Evolutionary conservation across 2,113 vertebrate genomes (phyloP).

Genomic region (Riparia riparia): DNA sequence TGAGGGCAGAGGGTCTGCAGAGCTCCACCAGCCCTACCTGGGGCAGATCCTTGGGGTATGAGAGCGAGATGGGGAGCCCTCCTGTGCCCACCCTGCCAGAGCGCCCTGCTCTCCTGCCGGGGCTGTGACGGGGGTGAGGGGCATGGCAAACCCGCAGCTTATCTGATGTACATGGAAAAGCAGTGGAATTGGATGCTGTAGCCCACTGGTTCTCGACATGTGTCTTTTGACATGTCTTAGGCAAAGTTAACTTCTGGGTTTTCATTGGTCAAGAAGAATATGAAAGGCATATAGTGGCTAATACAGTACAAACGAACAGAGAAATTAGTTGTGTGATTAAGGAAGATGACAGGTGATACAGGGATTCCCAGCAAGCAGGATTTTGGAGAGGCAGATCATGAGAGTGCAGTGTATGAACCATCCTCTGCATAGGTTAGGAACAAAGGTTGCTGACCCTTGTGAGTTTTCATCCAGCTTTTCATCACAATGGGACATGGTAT

Average conservation of each 20-base stretch:
- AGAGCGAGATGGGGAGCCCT: background rate
- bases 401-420: background rate
- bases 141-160: accelerated
- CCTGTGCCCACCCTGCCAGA: accelerated
- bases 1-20: accelerated
- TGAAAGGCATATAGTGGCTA: background rate
- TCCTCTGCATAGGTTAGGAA: background rate
- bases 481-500: accelerated
- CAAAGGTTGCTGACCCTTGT: background rate
- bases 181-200: background rate
- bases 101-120: background rate
- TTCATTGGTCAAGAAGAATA: background rate
- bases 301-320: background rate
- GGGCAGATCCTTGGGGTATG: accelerated
- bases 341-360: background rate
- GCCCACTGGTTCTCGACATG: background rate
- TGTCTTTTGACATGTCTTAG: background rate
- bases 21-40: accelerated
- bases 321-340: background rate
- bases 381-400: background rate
- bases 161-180: background rate
- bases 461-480: background rate
- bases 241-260: background rate
- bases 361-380: background rate
- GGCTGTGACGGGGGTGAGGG: accelerated